Evolutionary conservation across 2,113 vertebrate genomes (phyloP), one percentile per base, ranked within the genome.

Genomic region (Syrmaticus mikado): DNA sequence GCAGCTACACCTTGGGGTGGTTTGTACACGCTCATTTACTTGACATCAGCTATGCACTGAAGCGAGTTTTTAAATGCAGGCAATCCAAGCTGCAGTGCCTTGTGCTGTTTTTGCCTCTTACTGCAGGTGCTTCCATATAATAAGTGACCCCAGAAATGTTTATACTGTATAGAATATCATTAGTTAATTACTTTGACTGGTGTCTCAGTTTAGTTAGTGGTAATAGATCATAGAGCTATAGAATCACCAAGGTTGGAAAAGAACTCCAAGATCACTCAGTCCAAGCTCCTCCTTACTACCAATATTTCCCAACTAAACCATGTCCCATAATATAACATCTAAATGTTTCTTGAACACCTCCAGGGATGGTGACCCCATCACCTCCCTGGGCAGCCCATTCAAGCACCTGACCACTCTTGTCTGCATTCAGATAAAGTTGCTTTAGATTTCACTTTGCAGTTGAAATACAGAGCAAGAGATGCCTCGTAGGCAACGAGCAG

Each of bases 121-220:
- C 20, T 57, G 17, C 16, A 57, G 48, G 17, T 0, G 0, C 17
- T 93, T 70, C 32, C 11, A 2, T 0, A 1, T 24, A 20, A 17
- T 15, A 27, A 20, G 22, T 50, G 34, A 18, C 46, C 22, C 41
- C 50, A 34, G 65, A 55, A 74, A 65, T 34, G 6, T 57, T 60
- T 85, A 0, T 76, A 14, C 61, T 85, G 65, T 53, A 10, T 20
- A 18, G 24, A 30, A 7, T 48, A 21, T 58, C 21, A 7, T 68
- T 84, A 64, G 40, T 73, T 68, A 70, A 66, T 86, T 58, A 8
- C 52, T 92, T 60, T 41, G 13, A 57, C 83, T 38, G 28, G 46
- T 28, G 7, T 60, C 71, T 41, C 36, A 41, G 46, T 81, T 89
- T 53, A 43, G 40, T 80, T 52, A 58, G 75, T 50, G 67, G 70